These are phyloP conservation scores for Cryptocephalus moraei DNA, from an alignment of 2,888 invertebrate genomes.

Conservation along the genomic window DNA sequence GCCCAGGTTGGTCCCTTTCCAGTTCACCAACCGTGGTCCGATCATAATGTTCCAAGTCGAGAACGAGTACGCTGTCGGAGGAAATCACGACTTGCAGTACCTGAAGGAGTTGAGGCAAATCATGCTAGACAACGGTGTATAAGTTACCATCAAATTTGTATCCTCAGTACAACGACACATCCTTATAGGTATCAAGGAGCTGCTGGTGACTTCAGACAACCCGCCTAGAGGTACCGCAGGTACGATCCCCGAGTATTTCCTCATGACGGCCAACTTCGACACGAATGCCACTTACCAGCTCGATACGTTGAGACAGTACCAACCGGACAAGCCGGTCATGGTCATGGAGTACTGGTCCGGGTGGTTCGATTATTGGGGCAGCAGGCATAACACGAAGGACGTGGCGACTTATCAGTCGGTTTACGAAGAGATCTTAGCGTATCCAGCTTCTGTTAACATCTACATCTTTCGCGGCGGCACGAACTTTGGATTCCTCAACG, in stretches of 20 bases:
- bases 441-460: constrained; percentile 62
- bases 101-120: constrained; percentile 33
- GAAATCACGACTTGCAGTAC: constrained; percentile 29
- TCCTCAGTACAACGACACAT: neutral
- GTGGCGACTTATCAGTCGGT: constrained; percentile 2
- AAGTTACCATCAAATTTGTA: too few species aligned
- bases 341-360: constrained; percentile 52
- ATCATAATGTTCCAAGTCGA: constrained; percentile 83
- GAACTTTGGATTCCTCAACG: constrained; percentile 61
- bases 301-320: constrained; percentile 12
- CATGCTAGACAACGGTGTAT: constrained; percentile 26
- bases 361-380: constrained; percentile 50
- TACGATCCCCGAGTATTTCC: constrained; percentile 26
- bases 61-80: constrained; percentile 37
- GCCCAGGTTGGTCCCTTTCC: constrained; percentile 39
- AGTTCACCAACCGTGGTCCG: constrained; percentile 69
- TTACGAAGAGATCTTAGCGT: constrained; percentile 19
- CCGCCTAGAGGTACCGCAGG: constrained; percentile 21
- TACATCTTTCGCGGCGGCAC: constrained; percentile 91
- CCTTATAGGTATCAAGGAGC: constrained; percentile 32
- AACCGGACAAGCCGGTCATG: constrained; percentile 39
- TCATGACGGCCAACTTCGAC: constrained; percentile 27
- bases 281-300: constrained; percentile 10
- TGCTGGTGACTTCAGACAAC: constrained; percentile 45
- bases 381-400: constrained; percentile 17